phyloP scores from a whole-genome alignment of 2,113 vertebrate species.

The Rhinopomastus cyanomelas region DNA sequence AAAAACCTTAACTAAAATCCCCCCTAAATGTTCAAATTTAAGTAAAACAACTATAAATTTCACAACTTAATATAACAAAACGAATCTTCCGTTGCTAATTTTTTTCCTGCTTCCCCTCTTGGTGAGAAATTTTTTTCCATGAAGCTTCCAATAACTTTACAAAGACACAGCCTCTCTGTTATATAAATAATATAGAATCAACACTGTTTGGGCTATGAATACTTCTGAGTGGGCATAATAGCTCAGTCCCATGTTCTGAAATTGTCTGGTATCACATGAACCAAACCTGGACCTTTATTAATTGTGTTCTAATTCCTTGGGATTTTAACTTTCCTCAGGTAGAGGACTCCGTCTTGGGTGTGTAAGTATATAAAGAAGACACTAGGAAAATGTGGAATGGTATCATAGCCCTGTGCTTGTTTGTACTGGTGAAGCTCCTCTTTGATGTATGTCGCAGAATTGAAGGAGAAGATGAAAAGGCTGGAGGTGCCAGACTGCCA shows the following conservation, averaged over 20 bases:
- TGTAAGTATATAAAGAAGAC: no score
- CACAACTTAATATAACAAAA: background rate
- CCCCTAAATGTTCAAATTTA: background rate
- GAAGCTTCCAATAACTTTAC: background rate
- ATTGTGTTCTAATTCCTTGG: no score
- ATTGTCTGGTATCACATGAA: background rate
- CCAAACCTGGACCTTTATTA: background rate
- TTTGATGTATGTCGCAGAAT: no score
- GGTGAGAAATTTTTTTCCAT: background rate
- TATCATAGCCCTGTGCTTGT: no score
- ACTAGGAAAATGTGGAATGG: no score
- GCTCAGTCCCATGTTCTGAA: background rate
- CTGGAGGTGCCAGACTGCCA: no score
- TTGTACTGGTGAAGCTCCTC: no score
- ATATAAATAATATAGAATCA: background rate
- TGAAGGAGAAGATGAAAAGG: no score
- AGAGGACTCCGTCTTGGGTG: no score
- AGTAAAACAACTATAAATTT: background rate
- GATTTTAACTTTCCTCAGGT: no score
- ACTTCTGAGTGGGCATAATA: background rate
- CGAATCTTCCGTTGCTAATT: background rate
- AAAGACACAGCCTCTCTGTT: background rate
- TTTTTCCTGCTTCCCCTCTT: background rate
- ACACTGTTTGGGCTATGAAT: background rate
- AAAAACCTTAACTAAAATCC: background rate